phyloP scores from a whole-genome alignment of 1,140 invertebrate genomes.

The Drosophila subobscura region DNA sequence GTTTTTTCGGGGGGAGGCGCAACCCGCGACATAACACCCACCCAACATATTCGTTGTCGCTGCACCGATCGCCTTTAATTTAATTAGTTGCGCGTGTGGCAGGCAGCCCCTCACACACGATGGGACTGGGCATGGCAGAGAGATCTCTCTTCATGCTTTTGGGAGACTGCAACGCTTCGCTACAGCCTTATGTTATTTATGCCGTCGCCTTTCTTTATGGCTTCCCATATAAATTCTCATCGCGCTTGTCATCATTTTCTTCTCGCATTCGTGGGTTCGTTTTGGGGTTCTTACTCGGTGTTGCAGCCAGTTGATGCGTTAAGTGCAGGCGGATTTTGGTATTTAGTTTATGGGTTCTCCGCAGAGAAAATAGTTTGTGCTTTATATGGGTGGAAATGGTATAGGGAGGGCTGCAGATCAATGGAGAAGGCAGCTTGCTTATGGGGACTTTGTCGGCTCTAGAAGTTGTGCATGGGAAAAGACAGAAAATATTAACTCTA shows the following conservation, averaged over 20 bases:
- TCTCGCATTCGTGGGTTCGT: slow-evolving; percentile 16
- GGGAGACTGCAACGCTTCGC: slow-evolving; percentile 12
- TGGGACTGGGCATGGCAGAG: slow-evolving; percentile 9
- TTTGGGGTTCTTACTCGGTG: slow-evolving; percentile 5
- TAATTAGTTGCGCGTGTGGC: slow-evolving; percentile 76
- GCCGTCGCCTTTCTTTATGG: slow-evolving; percentile 72
- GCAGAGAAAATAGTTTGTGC: slow-evolving; percentile 46
- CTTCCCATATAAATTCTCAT: slow-evolving; percentile 80
- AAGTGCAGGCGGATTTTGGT: slow-evolving; percentile 39
- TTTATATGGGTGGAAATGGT: slow-evolving; percentile 4
- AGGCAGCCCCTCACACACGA: slow-evolving; percentile 13
- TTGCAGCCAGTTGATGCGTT: slow-evolving; percentile 47
- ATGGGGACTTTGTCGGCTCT: too few relatives aligned
- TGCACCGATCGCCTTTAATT: slow-evolving; percentile 68
- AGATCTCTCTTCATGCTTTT: too few relatives aligned
- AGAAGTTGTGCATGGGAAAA: too few relatives aligned
- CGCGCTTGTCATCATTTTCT: slow-evolving; percentile 69
- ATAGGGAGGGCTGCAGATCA: neutral
- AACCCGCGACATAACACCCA: slow-evolving; percentile 31
- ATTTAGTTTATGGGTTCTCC: slow-evolving; percentile 34
- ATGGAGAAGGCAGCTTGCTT: too few relatives aligned
- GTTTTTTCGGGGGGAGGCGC: slow-evolving; percentile 21
- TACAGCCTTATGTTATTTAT: slow-evolving; percentile 67
- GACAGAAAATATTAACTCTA: too few relatives aligned
- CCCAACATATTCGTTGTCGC: slow-evolving; percentile 46